Percentiles rank a stretch among this genome's conserved stretches.
Conservation (phyloP, 2,888 invertebrate genomes). For the Cerastis rubricosa region DNA sequence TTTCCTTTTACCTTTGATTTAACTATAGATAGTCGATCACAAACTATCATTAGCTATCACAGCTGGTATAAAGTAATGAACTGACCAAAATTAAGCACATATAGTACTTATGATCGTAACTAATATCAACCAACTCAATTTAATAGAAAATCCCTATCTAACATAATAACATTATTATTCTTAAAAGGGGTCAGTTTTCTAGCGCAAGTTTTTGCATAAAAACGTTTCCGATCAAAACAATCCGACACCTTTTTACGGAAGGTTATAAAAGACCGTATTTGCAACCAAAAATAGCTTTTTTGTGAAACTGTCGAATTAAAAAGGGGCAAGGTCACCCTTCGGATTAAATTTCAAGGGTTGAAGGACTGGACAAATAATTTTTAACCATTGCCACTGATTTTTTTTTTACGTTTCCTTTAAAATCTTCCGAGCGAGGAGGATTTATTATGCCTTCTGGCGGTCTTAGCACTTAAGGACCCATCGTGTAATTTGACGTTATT, state of each 20-base stretch:
- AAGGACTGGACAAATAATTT: constrained; percentile 34
- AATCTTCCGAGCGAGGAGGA: constrained; percentile 25
- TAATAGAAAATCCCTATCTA: constrained; percentile 32
- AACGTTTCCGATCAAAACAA: constrained; percentile 65
- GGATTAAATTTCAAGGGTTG: constrained; percentile 73
- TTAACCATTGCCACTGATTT: constrained; percentile 40
- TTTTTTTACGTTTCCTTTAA: constrained; percentile 38
- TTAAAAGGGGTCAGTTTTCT: constrained; percentile 50
- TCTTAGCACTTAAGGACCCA: constrained; percentile 18
- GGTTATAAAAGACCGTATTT: constrained; percentile 61
- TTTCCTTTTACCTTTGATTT: not conserved
- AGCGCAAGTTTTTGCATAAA: constrained; percentile 61
- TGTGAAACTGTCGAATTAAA: constrained; percentile 73
- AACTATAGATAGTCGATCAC: not conserved
- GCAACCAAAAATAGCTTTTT: constrained; percentile 67
- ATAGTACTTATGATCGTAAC: not conserved
- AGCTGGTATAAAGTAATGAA: not conserved
- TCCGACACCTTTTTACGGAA: constrained; percentile 67
- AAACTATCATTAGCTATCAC: not conserved
- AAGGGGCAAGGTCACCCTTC: constrained; percentile 64
- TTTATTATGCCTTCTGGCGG: constrained; percentile 44
- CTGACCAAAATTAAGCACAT: not conserved
- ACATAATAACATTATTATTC: constrained; percentile 44
- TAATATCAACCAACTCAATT: constrained; percentile 32
- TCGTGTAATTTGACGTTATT: constrained; percentile 25